Percentiles rank a stretch among this genome's conserved stretches.
Conservation (phyloP, 2,888 invertebrate genomes). For the Neocrepidodera transversa region DNA sequence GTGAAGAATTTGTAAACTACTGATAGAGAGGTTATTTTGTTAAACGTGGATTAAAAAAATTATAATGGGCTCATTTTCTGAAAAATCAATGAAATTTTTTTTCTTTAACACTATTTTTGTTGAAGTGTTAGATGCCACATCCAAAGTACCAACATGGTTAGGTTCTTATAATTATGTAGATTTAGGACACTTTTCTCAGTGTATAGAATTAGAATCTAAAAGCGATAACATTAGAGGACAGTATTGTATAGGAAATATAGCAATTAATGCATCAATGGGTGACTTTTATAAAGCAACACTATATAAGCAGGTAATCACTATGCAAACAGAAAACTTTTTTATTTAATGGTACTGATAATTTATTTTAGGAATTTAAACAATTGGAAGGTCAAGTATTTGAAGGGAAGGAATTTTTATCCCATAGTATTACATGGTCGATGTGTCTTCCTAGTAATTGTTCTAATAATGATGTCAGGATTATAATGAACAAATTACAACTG, state of each 20-base stretch:
- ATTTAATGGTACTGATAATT: no score
- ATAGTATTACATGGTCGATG: conserved; percentile 38
- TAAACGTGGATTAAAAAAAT: no score
- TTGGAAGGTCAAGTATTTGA: no score
- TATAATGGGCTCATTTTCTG: no score
- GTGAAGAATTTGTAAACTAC: no score
- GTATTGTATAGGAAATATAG: conserved; percentile 41
- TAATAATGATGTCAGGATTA: conserved; percentile 58
- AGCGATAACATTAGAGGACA: conserved; percentile 27
- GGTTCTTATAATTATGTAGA: conserved; percentile 28
- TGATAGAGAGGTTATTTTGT: no score
- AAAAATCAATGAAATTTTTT: no score
- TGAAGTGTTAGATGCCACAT: conserved; percentile 31
- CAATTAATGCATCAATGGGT: neutral
- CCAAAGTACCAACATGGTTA: conserved; percentile 26
- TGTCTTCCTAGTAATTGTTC: conserved; percentile 38
- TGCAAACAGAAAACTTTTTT: no score
- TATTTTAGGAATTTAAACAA: no score
- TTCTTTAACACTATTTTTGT: no score
- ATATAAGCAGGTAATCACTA: no score
- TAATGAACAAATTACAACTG: conserved; percentile 44
- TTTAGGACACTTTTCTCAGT: conserved; percentile 27
- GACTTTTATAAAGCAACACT: conserved; percentile 5
- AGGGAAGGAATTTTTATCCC: no score
- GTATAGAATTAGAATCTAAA: conserved; percentile 14